These are phyloP conservation scores for Pseudorhombus dupliciocellatus DNA, from an alignment of 2,113 vertebrate species.

Conservation along the genomic window DNA sequence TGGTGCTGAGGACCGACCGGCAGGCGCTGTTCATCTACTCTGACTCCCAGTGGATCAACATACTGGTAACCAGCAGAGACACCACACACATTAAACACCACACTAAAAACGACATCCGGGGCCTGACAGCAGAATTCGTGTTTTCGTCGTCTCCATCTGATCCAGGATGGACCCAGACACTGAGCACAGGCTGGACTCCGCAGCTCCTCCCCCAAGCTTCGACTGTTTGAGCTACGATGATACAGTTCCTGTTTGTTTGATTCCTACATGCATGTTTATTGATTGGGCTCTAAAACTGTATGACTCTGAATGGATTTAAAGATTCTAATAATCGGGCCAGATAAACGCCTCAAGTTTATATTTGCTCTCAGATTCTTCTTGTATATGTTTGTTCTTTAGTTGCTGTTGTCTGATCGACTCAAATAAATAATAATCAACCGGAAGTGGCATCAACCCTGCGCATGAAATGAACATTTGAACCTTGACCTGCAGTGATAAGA, in stretches of 20 bases:
- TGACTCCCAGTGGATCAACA: slow-evolving; percentile 67
- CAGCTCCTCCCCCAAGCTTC: background rate
- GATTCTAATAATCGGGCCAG: too few relatives aligned
- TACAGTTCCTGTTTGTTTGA: background rate
- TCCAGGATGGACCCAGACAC: slow-evolving; percentile 30
- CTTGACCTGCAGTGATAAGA: too few relatives aligned
- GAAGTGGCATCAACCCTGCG: too few relatives aligned
- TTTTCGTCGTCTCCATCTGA: slow-evolving; percentile 2
- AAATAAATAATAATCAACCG: too few relatives aligned
- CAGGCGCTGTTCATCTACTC: slow-evolving; percentile 61
- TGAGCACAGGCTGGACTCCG: background rate
- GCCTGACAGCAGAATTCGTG: background rate
- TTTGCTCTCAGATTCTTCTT: too few relatives aligned
- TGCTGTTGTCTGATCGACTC: too few relatives aligned
- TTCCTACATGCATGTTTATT: background rate
- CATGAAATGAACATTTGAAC: too few relatives aligned
- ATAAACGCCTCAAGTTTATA: too few relatives aligned
- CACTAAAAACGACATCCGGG: background rate
- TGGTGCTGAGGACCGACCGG: slow-evolving; percentile 68
- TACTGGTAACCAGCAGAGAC: slow-evolving; percentile 48
- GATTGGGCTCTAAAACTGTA: too few relatives aligned
- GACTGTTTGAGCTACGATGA: background rate
- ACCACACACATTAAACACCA: background rate
- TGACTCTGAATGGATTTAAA: background rate
- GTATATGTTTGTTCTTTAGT: too few relatives aligned